These are phyloP conservation scores for Stenopsyche tienmushanensis DNA, from an alignment of 1,140 invertebrate species.

Conservation along the genomic window DNA sequence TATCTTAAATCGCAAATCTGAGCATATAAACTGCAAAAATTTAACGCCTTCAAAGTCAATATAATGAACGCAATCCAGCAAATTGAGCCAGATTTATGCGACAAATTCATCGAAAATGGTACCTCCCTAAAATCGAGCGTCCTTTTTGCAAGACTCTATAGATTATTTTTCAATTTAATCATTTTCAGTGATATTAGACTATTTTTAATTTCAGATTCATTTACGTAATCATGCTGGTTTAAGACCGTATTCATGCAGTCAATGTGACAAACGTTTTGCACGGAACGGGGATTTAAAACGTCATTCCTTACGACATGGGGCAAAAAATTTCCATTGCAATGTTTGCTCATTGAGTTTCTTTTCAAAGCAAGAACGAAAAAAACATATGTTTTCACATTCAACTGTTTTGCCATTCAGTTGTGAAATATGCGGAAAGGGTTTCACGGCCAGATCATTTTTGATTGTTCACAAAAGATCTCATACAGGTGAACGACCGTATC, in stretches of 20 bases:
- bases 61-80: no score
- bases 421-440: constrained; percentile 50
- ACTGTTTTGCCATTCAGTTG: constrained; percentile 27
- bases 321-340: not conserved
- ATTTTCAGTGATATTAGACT: no score
- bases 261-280: constrained; percentile 8
- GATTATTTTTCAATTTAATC: no score
- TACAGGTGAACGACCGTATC: not conserved
- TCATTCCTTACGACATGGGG: constrained; percentile 13
- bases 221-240: constrained; percentile 15
- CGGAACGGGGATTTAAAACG: not conserved
- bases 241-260: constrained; percentile 8
- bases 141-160: no score
- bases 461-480: constrained; percentile 43
- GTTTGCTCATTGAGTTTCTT: not conserved
- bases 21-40: no score
- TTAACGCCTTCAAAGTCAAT: no score
- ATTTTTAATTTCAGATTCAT: constrained; percentile 29
- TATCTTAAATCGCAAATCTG: no score
- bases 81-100: no score
- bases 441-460: constrained; percentile 47
- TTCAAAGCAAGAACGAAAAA: constrained; percentile 21
- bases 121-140: no score
- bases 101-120: no score
- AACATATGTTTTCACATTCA: constrained; percentile 42